Evolutionary conservation across 2,113 vertebrate genomes (phyloP).

Genomic region (Mustela nigripes): DNA sequence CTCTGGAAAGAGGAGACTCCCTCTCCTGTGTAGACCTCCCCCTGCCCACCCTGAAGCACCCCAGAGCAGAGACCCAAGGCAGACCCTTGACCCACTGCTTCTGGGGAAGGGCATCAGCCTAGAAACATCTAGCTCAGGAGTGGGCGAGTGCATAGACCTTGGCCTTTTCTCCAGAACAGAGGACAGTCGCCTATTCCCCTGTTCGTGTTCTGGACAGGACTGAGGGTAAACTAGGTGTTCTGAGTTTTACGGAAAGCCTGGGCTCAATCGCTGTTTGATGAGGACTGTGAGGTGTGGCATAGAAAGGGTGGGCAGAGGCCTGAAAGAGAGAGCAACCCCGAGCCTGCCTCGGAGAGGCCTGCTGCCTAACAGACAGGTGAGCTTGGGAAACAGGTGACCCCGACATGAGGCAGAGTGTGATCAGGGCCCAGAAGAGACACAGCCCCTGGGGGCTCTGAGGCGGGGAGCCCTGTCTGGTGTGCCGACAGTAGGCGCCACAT

Average conservation of each 20-base stretch:
- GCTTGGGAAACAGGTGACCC: not conserved
- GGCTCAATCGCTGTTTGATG: not conserved
- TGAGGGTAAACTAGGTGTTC: not conserved
- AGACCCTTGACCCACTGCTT: not conserved
- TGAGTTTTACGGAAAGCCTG: not conserved
- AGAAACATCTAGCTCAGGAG: not conserved
- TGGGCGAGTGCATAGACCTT: not conserved
- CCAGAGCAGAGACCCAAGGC: not conserved
- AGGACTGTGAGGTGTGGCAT: not conserved
- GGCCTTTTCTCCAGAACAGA: not conserved
- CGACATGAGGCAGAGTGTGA: not conserved
- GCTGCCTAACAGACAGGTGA: not conserved
- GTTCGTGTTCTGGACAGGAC: not conserved
- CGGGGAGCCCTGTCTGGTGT: not conserved
- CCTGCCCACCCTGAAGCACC: not conserved
- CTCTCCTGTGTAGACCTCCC: not conserved
- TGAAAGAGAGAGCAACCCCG: not conserved
- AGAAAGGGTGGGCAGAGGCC: not conserved
- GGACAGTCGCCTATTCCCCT: too few relatives aligned
- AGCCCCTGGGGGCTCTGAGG: not conserved
- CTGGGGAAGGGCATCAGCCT: fast-evolving
- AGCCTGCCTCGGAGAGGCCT: not conserved
- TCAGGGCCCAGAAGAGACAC: not conserved
- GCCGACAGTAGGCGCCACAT: not conserved
- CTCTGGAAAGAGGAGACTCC: not conserved